phyloP scores from a whole-genome alignment of 1,140 invertebrate genomes.

The Drosophila arawakana region DNA sequence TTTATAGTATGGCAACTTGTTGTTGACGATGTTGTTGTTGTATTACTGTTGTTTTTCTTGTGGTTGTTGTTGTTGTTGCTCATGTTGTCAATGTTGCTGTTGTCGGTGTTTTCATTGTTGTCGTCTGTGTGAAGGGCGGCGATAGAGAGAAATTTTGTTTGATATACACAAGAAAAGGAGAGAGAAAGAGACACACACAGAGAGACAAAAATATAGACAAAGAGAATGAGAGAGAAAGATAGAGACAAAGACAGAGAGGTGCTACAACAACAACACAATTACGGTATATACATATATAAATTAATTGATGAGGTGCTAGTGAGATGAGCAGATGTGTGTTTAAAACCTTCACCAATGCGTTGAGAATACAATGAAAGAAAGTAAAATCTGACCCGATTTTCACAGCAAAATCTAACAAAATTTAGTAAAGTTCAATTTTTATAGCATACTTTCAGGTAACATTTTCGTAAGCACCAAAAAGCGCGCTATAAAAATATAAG shows the following conservation, averaged over 20 bases:
- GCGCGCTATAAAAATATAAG: neutral
- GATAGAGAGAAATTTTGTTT: constrained; percentile 43
- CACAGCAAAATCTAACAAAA: neutral
- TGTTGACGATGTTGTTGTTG: constrained; percentile 21
- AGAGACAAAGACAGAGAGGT: constrained; percentile 41
- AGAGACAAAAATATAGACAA: constrained; percentile 29
- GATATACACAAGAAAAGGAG: constrained; percentile 45
- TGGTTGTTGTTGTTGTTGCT: constrained; percentile 6
- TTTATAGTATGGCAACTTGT: constrained; percentile 27
- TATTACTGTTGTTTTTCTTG: constrained; percentile 8
- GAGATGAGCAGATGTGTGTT: constrained; percentile 14
- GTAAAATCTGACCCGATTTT: neutral
- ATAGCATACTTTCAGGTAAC: neutral
- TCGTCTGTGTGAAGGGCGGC: constrained; percentile 64
- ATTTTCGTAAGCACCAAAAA: neutral
- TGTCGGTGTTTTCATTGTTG: constrained; percentile 22
- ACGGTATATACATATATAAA: constrained; percentile 16
- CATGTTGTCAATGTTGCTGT: constrained; percentile 17
- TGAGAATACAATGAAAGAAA: constrained; percentile 11
- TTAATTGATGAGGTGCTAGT: constrained; percentile 12
- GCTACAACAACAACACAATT: constrained; percentile 53
- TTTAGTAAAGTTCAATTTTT: neutral
- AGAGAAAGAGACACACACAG: constrained; percentile 39
- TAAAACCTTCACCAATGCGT: constrained; percentile 42
- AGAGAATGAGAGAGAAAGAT: constrained; percentile 35